Evolutionary conservation across 2,113 vertebrate genomes (phyloP).

Genomic region (Psephotus haematonotus): DNA sequence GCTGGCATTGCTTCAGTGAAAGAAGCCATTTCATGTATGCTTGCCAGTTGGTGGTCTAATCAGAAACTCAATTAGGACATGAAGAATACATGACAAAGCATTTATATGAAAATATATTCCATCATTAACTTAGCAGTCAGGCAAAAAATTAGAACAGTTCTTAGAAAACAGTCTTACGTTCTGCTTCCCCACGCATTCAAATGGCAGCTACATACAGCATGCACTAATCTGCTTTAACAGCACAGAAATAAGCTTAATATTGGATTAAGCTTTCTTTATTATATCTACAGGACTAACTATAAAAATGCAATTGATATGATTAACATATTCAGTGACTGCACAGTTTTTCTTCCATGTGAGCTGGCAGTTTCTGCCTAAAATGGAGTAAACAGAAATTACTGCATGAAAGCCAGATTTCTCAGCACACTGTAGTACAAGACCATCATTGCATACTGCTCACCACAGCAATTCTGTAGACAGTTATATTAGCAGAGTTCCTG

Average conservation of each 20-base stretch:
- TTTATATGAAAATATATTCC: slow-evolving; percentile 19
- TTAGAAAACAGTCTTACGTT: neutral
- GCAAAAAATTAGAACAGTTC: neutral
- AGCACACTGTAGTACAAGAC: neutral
- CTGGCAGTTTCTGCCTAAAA: neutral
- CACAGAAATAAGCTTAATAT: neutral
- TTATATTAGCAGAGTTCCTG: neutral
- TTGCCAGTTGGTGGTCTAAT: neutral
- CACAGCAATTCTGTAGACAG: neutral
- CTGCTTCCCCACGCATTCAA: neutral
- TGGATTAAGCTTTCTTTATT: slow-evolving; percentile 2
- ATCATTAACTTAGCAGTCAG: neutral
- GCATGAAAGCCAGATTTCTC: neutral
- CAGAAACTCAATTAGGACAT: neutral
- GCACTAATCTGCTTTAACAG: neutral
- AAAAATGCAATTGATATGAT: neutral
- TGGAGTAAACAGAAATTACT: neutral
- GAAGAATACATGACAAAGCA: neutral
- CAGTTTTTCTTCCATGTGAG: neutral
- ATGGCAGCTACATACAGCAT: neutral
- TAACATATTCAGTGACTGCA: neutral
- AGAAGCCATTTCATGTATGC: neutral
- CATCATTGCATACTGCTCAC: neutral
- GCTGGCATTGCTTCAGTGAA: neutral
- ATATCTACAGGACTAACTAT: neutral